Conservation (phyloP, 2,797 vertebrate genomes). For the Merluccius polli region DNA sequence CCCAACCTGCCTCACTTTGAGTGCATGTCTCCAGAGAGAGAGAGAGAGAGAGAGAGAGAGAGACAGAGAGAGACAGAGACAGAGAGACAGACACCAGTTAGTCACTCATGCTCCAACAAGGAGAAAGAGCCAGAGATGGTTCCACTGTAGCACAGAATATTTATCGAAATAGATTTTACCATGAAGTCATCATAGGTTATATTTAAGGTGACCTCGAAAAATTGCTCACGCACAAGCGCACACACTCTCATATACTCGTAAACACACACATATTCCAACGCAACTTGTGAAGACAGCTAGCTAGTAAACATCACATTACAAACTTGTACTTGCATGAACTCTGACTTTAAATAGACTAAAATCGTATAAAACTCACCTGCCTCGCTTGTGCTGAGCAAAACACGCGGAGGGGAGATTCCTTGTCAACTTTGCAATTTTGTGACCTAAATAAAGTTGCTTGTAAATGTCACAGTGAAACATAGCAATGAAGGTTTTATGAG, state of each 20-base stretch:
- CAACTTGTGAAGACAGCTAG: neutral
- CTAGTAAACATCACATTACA: neutral
- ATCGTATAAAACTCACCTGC: neutral
- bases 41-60: constrained; percentile 27
- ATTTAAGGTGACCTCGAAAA: neutral
- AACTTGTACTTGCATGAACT: neutral
- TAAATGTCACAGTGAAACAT: constrained; percentile 7
- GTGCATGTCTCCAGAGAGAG: constrained; percentile 12
- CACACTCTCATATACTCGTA: neutral
- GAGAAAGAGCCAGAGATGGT: constrained; percentile 31
- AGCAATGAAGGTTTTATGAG: constrained; percentile 6
- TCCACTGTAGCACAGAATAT: neutral
- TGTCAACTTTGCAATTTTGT: neutral
- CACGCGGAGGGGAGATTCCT: neutral
- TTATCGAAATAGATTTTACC: neutral
- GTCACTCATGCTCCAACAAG: constrained; percentile 52
- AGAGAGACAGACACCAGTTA: constrained; percentile 32
- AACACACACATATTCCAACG: neutral
- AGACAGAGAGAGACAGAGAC: constrained; percentile 27
- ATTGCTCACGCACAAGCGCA: neutral
- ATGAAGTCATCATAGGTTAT: neutral
- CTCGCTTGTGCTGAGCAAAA: neutral
- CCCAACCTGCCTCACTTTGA: constrained; percentile 26
- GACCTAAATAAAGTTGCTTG: constrained; percentile 1
- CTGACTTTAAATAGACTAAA: constrained; percentile 14